Base-by-base conservation (phyloP, 2,113 vertebrate species). In the Chionodraco myersi region DNA sequence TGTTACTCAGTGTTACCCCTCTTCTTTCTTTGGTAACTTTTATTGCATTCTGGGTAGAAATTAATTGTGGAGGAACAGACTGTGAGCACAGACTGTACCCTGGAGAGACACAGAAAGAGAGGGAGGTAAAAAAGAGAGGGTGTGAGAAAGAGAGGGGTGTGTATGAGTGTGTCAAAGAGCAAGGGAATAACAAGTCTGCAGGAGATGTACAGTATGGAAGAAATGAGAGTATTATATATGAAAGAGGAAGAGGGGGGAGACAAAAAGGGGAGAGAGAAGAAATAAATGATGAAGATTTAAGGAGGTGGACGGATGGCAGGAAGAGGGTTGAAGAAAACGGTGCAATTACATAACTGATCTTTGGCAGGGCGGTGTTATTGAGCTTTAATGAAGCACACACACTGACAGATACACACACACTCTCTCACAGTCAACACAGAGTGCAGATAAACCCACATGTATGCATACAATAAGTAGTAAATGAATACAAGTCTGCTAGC, bases 31-130 rank as follows among this genome's bases (percentile, higher is more conserved):
- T 71, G 30, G 45, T 88, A 86, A 83, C 86, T 89, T 93, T 92
- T 89, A 90, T 85, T 91, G 89, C 80, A 80, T 93, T 93, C 80
- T 89, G 86, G 73, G 66, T 79, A 70, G 81, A 83, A 91, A 91
- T 91, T 87, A 87, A 89, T 91, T 84, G 72, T 74, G 63, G 75
- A 85, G 77, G 75, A 87, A 76, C 77, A 82, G 78, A 57, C 71
- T 90, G 90, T 91, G 83, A 86, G 90, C 81, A 89, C 86, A 89
- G 83, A 80, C 79, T 82, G 91, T 89, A 70, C 89, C 85, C 86
- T n/a, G 45, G 69, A 86, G 86, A 83, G 73, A 74, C 6, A 60
- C 10, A 72, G 16, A 56, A 30, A 74, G 45, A 36, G 60, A 45
- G 75, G 30, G 26, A 41, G 36, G 36, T 41, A 41, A 72, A 57